phyloP scores from a whole-genome alignment of 2,888 invertebrate genomes.

The Amitus sp. region DNA sequence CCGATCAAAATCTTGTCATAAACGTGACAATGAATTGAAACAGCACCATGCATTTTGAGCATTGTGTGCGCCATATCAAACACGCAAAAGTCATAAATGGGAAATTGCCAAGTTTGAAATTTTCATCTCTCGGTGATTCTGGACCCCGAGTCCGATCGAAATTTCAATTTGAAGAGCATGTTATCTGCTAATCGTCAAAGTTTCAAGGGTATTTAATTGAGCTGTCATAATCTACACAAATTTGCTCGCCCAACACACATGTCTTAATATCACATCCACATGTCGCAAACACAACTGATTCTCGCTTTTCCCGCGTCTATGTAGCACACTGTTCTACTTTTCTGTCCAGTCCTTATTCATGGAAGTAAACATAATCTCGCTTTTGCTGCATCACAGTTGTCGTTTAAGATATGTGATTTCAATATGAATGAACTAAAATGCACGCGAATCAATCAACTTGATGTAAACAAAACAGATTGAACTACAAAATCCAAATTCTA shows the following conservation, averaged over 20 bases:
- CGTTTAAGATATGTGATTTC: background rate
- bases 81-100: background rate
- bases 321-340: constrained; percentile 57
- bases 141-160: background rate
- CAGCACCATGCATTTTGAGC: background rate
- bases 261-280: constrained; percentile 1
- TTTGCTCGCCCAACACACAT: background rate
- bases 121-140: background rate
- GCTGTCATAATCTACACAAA: constrained; percentile 4
- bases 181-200: constrained; percentile 9
- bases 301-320: constrained; percentile 47
- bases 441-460: background rate
- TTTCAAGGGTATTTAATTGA: constrained; percentile 20
- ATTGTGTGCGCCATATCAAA: background rate
- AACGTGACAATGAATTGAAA: background rate
- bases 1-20: background rate
- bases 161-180: background rate
- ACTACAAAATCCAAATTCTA: too few relatives aligned
- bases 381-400: background rate
- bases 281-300: constrained; percentile 23
- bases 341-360: constrained; percentile 11
- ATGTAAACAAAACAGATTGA: too few relatives aligned
- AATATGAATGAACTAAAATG: background rate
- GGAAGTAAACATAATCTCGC: constrained; percentile 1
- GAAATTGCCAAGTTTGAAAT: background rate